These are phyloP conservation scores for Rugalucina vietnamica DNA, from an alignment of 2,888 invertebrate species.

Conservation along the genomic window DNA sequence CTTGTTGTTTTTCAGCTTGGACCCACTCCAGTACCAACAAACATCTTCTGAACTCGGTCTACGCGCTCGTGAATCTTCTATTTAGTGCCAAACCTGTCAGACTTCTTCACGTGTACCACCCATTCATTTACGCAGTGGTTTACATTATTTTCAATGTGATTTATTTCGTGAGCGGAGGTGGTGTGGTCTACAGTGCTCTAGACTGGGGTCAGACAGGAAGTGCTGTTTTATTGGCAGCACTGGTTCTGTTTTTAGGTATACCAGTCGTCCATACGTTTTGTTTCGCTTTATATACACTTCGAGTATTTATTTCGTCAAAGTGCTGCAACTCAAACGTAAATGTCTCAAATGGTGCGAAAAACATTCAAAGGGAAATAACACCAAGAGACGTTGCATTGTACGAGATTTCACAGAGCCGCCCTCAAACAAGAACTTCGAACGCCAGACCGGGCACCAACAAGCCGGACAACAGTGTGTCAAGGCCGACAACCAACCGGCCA, in stretches of 20 bases:
- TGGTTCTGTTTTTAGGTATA: constrained; percentile 45
- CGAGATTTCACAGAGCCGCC: background rate
- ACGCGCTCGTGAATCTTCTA: constrained; percentile 49
- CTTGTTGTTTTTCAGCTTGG: constrained; percentile 39
- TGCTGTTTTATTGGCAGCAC: constrained; percentile 17
- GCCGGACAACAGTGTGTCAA: too few relatives aligned
- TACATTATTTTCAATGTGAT: constrained; percentile 64
- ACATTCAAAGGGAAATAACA: constrained; percentile 28
- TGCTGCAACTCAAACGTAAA: background rate
- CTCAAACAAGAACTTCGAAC: background rate
- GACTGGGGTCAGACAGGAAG: constrained; percentile 60
- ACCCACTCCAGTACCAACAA: constrained; percentile 58
- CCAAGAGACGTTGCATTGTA: constrained; percentile 17
- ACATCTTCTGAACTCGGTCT: constrained; percentile 65
- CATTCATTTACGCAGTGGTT: constrained; percentile 51
- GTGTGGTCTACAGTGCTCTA: constrained; percentile 56
- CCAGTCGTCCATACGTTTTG: constrained; percentile 59
- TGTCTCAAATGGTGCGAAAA: background rate
- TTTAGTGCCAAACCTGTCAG: constrained; percentile 64
- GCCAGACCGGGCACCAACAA: too few relatives aligned
- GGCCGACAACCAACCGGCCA: too few relatives aligned
- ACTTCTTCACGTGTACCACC: constrained; percentile 64
- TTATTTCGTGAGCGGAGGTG: constrained; percentile 60
- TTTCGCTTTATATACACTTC: constrained; percentile 52
- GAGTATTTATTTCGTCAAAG: constrained; percentile 33